phyloP scores from a whole-genome alignment of 2,888 invertebrate species.

The Callinectes sapidus region DNA sequence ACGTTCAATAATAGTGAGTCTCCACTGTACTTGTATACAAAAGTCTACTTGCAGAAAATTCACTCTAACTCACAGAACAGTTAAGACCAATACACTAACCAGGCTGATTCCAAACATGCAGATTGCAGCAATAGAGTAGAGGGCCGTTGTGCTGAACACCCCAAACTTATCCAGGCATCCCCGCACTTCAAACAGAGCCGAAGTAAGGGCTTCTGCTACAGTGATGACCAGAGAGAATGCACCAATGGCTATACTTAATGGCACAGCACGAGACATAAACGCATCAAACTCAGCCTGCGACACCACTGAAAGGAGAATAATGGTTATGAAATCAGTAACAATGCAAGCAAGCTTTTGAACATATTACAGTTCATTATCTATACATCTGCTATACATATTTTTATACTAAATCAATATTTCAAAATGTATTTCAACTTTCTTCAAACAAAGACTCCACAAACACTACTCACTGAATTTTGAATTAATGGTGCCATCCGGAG shows the following conservation, averaged over 20 bases:
- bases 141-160: conserved; percentile 60
- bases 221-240: conserved; percentile 79
- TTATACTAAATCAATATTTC: neutral
- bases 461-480: conserved; percentile 50
- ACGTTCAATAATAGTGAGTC: too few species aligned
- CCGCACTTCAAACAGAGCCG: conserved; percentile 65
- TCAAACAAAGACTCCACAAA: neutral
- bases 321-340: neutral
- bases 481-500: conserved; percentile 55
- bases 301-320: conserved; percentile 39
- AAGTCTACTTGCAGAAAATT: neutral
- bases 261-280: conserved; percentile 78
- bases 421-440: neutral
- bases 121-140: conserved; percentile 62
- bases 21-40: too few species aligned
- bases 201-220: conserved; percentile 77
- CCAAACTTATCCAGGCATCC: conserved; percentile 65
- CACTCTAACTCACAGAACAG: neutral
- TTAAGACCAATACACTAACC: conserved; percentile 55
- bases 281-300: conserved; percentile 77
- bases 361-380: neutral
- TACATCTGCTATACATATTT: neutral
- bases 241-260: conserved; percentile 80
- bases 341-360: neutral
- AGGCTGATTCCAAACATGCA: conserved; percentile 68